These are phyloP conservation scores for Sphenodon punctatus DNA, from an alignment of 2,797 vertebrate species.

Conservation along the genomic window DNA sequence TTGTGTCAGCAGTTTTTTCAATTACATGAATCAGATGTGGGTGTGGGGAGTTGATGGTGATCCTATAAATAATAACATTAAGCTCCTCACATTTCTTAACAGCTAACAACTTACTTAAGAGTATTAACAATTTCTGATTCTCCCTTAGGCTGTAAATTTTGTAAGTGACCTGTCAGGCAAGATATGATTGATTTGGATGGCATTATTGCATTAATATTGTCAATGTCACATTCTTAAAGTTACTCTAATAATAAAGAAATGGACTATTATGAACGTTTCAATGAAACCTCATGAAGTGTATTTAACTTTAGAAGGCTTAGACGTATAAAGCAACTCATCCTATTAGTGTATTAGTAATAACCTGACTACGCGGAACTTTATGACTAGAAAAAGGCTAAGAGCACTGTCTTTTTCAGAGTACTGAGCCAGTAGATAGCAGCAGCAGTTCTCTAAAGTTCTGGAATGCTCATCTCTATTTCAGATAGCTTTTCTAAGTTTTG, in stretches of 20 bases:
- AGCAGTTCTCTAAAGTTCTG: background rate
- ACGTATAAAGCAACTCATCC: background rate
- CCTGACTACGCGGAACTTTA: background rate
- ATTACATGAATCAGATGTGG: background rate
- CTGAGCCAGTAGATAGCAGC: background rate
- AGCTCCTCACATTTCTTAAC: background rate
- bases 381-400: background rate
- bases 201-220: background rate
- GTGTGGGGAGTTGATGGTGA: background rate
- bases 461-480: background rate
- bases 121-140: background rate
- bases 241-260: background rate
- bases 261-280: background rate
- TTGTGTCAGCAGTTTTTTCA: constrained; percentile 9
- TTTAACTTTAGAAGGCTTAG: background rate
- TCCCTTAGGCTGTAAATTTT: constrained; percentile 19
- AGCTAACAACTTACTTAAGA: background rate
- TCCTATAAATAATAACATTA: background rate
- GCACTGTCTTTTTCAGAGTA: background rate
- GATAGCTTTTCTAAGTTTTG: background rate
- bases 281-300: background rate
- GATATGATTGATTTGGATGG: constrained; percentile 4
- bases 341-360: background rate
- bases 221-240: constrained; percentile 14
- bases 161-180: constrained; percentile 32